A percentile compares a stretch with the other conserved stretches of the same genome.
These are phyloP conservation scores for Mesocricetus auratus DNA, from an alignment of 2,113 vertebrate species.

Conservation along the genomic window DNA sequence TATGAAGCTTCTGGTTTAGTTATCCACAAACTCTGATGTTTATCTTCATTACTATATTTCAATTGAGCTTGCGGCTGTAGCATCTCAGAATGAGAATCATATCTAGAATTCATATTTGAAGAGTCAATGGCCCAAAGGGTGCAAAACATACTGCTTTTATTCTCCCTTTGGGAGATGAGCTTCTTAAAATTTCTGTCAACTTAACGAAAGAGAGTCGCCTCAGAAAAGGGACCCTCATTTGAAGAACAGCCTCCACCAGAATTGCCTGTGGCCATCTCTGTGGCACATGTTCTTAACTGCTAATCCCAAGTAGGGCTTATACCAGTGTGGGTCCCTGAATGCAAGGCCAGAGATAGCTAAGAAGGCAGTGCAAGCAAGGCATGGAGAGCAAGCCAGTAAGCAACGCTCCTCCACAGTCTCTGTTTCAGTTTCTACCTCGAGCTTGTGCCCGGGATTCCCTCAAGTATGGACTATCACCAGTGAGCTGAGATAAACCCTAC, in stretches of 20 bases:
- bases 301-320: background rate
- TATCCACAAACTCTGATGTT: background rate
- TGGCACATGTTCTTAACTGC: background rate
- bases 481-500: background rate
- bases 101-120: constrained; percentile 37
- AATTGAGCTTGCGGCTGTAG: background rate
- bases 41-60: constrained; percentile 48
- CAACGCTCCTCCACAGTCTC: background rate
- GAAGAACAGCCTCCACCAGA: background rate
- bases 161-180: background rate
- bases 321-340: background rate
- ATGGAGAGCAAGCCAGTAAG: background rate
- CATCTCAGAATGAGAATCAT: background rate
- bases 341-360: background rate
- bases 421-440: background rate
- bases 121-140: background rate
- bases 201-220: background rate
- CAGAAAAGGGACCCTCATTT: background rate
- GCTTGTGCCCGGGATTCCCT: background rate
- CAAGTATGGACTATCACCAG: background rate
- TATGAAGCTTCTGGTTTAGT: background rate
- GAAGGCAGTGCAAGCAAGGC: background rate
- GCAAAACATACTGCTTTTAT: background rate
- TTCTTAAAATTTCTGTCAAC: background rate
- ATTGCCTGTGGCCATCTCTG: background rate